These are phyloP conservation scores for Caenorhabditis plicata DNA, from an alignment of 2,888 invertebrate genomes.

Conservation along the genomic window DNA sequence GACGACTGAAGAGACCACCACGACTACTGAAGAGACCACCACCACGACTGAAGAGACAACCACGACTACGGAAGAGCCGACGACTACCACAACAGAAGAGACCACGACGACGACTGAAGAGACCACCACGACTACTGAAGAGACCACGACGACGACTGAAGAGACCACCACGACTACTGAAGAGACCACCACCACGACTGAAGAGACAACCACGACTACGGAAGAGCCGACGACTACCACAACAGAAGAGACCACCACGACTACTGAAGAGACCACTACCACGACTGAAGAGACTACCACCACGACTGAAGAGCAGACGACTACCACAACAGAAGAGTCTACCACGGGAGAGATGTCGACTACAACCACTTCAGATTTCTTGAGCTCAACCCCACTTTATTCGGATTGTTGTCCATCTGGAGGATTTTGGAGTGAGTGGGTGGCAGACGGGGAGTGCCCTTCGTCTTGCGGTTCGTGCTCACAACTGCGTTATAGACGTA, in stretches of 20 bases:
- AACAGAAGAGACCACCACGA: conserved; percentile 1
- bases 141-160: conserved; percentile 18
- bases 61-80: conserved; percentile 3
- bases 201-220: conserved; percentile 3
- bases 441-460: conserved; percentile 12
- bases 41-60: conserved; percentile 6
- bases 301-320: conserved; percentile 4
- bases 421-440: conserved; percentile 31
- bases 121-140: conserved; percentile 5
- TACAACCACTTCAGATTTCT: conserved; percentile 1
- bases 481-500: conserved; percentile 17
- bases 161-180: conserved; percentile 10
- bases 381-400: conserved; percentile 6
- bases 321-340: conserved; percentile 6
- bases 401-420: conserved; percentile 19
- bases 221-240: conserved; percentile 4
- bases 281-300: conserved; percentile 12
- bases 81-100: neutral
- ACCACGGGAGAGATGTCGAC: conserved; percentile 3
- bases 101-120: conserved; percentile 3
- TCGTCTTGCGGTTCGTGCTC: conserved; percentile 28
- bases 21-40: conserved; percentile 8
- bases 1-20: conserved; percentile 4
- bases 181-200: conserved; percentile 7
- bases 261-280: conserved; percentile 11